Base-by-base conservation (phyloP, 2,888 invertebrate genomes). In the Lepetodrilus schrolli region DNA sequence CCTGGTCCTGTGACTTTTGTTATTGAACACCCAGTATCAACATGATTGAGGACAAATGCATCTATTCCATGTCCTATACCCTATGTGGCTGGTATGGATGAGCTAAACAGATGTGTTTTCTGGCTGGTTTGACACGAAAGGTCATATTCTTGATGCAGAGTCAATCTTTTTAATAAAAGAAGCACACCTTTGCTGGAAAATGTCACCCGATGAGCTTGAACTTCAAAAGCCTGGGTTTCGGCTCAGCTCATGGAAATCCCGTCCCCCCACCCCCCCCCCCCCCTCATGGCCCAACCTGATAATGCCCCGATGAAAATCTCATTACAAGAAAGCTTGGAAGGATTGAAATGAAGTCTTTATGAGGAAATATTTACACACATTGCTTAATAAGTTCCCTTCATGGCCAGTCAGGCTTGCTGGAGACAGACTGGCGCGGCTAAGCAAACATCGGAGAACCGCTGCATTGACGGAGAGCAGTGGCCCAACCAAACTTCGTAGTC, bases 371-470 rank as follows among this genome's bases (percentile, higher is more conserved):
- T 72, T 72, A 66, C 72, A 65, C 72, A 65, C 65, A 66, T 65
- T 48, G 58, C 48, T 72, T 72, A 72, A 72, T 72, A 65, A 58
- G 65, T 48, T 17, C 43, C 37, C 65, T 58, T 43, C 47, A 72
- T 72, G 72, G 70, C 70, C 51, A 43, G 75, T 76, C 80, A 80
- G 78, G 77, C 74, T 43, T 47, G 36, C 21, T 37, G 36, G 76
- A 78, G 81, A 69, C 81, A 43, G 51, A 47, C 70, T 75, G 82
- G 81, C 82, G 82, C 82, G 72, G 50, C 74, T 73, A 65, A 38
- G 77, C 74, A 81, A 82, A 82, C 80, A 82, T 37, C 13, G 10
- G n/a, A 20, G 26, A 26, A 38, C n/a, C 21, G 23, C 26, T 21
- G 13, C 38, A 68, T 23, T 68, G 47, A 43, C 68, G 68, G 68